Conservation (phyloP, 2,797 vertebrate species). For the Pangasius djambal region DNA sequence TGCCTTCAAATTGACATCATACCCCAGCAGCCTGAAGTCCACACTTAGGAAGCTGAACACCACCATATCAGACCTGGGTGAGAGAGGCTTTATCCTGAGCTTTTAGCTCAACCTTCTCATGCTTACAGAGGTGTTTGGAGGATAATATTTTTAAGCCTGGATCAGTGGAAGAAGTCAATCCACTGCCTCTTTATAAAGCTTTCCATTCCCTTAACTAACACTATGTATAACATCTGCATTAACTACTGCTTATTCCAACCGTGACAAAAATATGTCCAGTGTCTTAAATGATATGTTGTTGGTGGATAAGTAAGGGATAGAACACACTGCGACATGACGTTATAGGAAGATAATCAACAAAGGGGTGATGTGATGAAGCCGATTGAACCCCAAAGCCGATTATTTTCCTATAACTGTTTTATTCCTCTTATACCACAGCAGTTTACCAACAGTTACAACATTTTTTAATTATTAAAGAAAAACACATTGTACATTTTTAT, state of each 20-base stretch:
- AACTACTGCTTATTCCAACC: neutral
- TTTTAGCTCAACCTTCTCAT: neutral
- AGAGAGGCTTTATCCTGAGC: neutral
- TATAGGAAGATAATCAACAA: too few relatives aligned
- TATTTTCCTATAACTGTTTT: too few relatives aligned
- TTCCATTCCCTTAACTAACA: neutral
- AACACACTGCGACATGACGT: too few relatives aligned
- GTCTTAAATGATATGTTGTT: too few relatives aligned
- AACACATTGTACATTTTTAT: too few relatives aligned
- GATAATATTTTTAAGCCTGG: neutral
- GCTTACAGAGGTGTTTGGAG: neutral
- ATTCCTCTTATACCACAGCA: too few relatives aligned
- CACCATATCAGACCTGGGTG: slow-evolving; percentile 44
- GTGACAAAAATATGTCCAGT: too few relatives aligned
- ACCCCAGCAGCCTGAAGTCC: slow-evolving; percentile 22
- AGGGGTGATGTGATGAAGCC: too few relatives aligned
- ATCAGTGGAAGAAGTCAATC: neutral
- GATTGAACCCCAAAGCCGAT: too few relatives aligned
- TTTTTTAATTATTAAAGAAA: too few relatives aligned
- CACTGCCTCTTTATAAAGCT: neutral
- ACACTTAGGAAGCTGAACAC: slow-evolving; percentile 36
- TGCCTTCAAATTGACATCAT: slow-evolving; percentile 35
- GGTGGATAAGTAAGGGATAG: too few relatives aligned
- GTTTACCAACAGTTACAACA: too few relatives aligned
- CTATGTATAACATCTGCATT: neutral